A percentile compares a stretch with the other conserved stretches of the same genome.
Conservation (phyloP, 2,113 vertebrate genomes). For the Vanacampus margaritifer region DNA sequence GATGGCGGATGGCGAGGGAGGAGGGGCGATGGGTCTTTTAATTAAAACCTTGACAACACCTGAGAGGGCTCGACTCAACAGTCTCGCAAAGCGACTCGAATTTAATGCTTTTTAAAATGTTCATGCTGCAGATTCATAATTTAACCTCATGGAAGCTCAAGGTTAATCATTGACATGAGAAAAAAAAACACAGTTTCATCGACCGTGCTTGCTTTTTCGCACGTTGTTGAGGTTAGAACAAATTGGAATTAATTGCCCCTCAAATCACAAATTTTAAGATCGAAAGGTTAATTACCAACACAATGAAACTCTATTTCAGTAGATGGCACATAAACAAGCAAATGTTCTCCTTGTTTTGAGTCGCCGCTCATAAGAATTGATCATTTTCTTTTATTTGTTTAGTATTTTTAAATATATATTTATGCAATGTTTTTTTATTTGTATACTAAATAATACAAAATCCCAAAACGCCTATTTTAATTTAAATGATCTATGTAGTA, state of each 20-base stretch:
- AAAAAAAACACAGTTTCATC: not conserved
- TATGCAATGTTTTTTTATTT: too few species aligned
- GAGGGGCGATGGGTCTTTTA: not conserved
- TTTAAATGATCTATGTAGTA: not conserved
- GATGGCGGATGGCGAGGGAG: not conserved
- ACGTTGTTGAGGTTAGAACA: not conserved
- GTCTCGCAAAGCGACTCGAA: not conserved
- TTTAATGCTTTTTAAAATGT: not conserved
- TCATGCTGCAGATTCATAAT: not conserved
- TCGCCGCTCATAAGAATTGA: not conserved
- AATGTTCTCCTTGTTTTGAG: not conserved
- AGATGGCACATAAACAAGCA: not conserved
- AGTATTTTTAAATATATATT: not conserved
- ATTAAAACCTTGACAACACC: conserved; percentile 17
- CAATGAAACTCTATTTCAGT: not conserved
- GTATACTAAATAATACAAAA: not conserved
- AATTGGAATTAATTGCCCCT: not conserved
- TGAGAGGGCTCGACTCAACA: not conserved
- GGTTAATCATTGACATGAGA: not conserved
- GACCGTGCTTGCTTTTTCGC: not conserved
- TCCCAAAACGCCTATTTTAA: not conserved
- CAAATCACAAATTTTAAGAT: not conserved
- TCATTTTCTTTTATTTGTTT: not conserved
- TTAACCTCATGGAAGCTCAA: not conserved
- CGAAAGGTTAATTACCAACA: not conserved